Conservation (phyloP, 2,113 vertebrate genomes). For the Chaetops frenatus region DNA sequence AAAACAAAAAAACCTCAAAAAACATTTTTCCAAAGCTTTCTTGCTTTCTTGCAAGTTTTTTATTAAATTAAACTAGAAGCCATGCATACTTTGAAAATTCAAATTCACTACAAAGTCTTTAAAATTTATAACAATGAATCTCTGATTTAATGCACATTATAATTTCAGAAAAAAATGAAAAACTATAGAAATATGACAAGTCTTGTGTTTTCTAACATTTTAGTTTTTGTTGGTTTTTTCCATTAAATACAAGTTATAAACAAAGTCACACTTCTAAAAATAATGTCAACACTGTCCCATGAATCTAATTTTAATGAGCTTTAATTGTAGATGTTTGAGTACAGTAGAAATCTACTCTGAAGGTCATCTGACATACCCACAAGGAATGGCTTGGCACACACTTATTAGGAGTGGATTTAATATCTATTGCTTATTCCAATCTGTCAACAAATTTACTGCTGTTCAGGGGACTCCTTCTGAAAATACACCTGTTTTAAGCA, state of each 20-base stretch:
- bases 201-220: neutral
- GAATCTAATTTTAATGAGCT: neutral
- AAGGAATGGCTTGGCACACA: neutral
- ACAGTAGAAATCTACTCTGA: neutral
- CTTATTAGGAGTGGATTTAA: neutral
- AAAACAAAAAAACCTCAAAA: neutral
- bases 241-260: neutral
- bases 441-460: neutral
- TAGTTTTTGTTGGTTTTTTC: neutral
- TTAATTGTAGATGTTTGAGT: neutral
- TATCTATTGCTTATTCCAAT: neutral
- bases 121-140: neutral
- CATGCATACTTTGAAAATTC: neutral
- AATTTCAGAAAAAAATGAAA: neutral
- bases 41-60: neutral
- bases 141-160: neutral
- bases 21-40: neutral
- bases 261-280: neutral
- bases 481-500: neutral
- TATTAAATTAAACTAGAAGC: neutral
- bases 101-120: neutral
- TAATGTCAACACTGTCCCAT: neutral
- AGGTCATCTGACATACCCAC: neutral
- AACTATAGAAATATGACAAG: neutral
- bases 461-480: neutral